Percentiles rank a stretch among this genome's conserved stretches.
These are phyloP conservation scores for Tetranychus cinnabarinus DNA, from an alignment of 1,140 invertebrate species.

Conservation along the genomic window DNA sequence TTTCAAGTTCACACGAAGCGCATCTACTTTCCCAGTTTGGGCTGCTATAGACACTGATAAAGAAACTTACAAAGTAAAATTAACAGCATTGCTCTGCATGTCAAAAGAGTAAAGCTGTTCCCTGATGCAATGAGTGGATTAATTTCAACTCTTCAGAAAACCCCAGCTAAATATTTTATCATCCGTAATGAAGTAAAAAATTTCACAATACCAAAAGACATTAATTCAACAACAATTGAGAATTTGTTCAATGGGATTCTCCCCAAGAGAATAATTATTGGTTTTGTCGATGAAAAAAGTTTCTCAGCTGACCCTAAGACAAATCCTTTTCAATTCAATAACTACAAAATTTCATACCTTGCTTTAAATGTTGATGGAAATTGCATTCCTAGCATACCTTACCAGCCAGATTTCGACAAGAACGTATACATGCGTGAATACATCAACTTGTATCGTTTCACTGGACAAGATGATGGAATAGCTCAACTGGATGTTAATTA, in stretches of 20 bases:
- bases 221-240: conserved; percentile 8
- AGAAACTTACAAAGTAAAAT: background rate
- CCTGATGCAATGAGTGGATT: no score
- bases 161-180: conserved; percentile 5
- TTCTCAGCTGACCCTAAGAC: conserved; percentile 1
- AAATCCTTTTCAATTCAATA: background rate
- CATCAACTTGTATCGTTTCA: background rate
- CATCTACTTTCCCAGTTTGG: background rate
- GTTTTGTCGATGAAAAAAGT: conserved; percentile 1
- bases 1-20: no score
- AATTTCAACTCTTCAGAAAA: conserved; percentile 5
- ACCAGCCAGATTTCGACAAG: conserved; percentile 4
- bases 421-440: background rate
- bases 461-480: background rate
- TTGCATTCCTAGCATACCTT: background rate
- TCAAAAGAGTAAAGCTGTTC: background rate
- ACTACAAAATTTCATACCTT: background rate
- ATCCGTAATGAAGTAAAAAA: conserved; percentile 10
- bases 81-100: background rate
- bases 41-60: background rate
- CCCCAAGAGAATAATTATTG: conserved; percentile 6
- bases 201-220: conserved; percentile 7
- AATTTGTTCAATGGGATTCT: conserved; percentile 6
- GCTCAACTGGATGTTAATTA: background rate
- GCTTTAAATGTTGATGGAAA: background rate